Evolutionary conservation across 2,113 vertebrate species (phyloP), one percentile per base, ranked within the genome.

Genomic region (Machaerirhynchus nigripectus): DNA sequence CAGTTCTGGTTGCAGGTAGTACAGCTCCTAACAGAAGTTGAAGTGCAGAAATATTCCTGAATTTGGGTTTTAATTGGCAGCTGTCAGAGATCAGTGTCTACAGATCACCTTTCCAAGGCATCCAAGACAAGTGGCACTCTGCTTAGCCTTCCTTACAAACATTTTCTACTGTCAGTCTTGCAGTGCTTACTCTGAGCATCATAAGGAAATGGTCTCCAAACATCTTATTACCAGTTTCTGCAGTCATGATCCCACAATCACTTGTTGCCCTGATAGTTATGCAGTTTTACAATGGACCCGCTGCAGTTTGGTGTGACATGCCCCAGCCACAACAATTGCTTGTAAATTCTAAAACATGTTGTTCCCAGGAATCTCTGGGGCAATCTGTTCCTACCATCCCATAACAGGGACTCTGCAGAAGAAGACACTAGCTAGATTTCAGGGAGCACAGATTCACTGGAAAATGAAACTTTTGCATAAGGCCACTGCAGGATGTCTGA

Each of bases 231-330:
- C 13, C 26, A 50, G 9, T 57, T 76, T 56, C 50, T 65, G 6
- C 16, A n/a, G 42, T 65, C 18, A 74, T 83, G 13, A 56, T 50
- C 15, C 11, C 0, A 2, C 10, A 2, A 3, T 35, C 7, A 0
- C 52, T 49, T 64, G 11, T 59, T 80, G 26, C 30, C 24, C 28
- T 74, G 6, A 28, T 3, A 61, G 6, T 50, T n/a, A 47, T 1
- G 4, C 10, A 67, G 21, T 15, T 24, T 73, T 61, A n/a, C 4
- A 35, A 13, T 5, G 8, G 6, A 78, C 6, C 2, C 26, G n/a
- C n/a, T 35, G 22, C 4, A 77, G 12, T 31, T 64, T 74, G 20
- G 11, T 57, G 65, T 16, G 13, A 53, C 4, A 11, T 21, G 15
- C 4, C 4, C 13, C 8, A 52, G 11, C 18, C 46, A 67, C 20